Base-by-base conservation (phyloP, 2,888 invertebrate genomes). In the Thymelicus acteon region DNA sequence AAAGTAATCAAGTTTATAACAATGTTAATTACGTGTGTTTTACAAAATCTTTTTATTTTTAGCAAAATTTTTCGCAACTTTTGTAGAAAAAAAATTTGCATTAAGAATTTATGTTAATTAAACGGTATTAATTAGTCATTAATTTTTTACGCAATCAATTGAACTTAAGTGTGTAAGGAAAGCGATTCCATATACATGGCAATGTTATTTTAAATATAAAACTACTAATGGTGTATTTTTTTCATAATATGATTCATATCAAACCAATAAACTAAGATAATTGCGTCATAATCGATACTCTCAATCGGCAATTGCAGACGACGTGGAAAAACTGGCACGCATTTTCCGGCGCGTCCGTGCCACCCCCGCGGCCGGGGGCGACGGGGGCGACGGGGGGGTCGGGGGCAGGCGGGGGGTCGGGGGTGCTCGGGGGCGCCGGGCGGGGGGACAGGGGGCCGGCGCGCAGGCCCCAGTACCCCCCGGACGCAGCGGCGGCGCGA, bases 401-500 rank as follows among this genome's bases (percentile, higher is more conserved):
- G 79, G 77, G 76, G 79, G 80, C 44, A 12, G 81, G 79, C 74
- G 73, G 75, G 79, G 78, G 76, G 76, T 75, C 71, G 76, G 77
- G 79, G 77, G 79, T 76, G 74, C 73, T 74, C 77, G 79, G 78
- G 73, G 78, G 77, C 77, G 76, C 80, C 81, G 81, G 80, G 79
- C 75, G 74, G 76, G 78, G 80, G 77, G 77, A 72, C 77, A 78
- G 78, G 75, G 77, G 79, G 77, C 80, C 80, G 84, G 82, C 80
- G 84, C 77, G 82, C 82, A 82, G 85, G 79, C 78, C 79, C 78
- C 92, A 91, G 92, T 91, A 88, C 92, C 92, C 91, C 92, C 91
- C 90, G 90, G 90, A 88, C 92, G 88, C 91, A 88, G 90, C 84
- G 90, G 89, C 91, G 92, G 91, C 88, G 89, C 89, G 92, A 91